Base-by-base conservation (phyloP, 92 coral and sea anemone genomes). In the Zoanthus solanderi region DNA sequence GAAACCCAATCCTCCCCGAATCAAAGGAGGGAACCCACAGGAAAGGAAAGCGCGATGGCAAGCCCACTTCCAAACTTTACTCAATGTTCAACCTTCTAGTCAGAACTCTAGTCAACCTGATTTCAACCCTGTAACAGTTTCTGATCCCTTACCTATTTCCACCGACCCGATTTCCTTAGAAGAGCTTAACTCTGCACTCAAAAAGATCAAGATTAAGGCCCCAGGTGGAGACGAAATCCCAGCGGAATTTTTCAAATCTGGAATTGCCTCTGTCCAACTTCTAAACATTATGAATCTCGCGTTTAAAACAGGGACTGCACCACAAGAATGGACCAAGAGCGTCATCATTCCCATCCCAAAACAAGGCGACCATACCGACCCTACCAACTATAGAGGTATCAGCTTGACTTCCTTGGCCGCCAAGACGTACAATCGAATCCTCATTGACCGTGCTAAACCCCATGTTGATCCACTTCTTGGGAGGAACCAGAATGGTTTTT, bases 261-360 rank as follows among this genome's bases (percentile, higher is more conserved):
- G 79, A 18, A 47, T 75, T 29, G 79, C 79, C 60, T 75, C 79
- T 75, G 31, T 15, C 30, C 30, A 75, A 18, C 60, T 75, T 10
- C 79, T 75, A 37, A 75, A 16, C 79, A 75, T 46, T 17, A 75
- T 75, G 79, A 76, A 76, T 13, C 80, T 76, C 29, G 80, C 63
- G 2, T 76, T 76, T 50, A 63, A 50, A 76, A 76, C 80, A 23
- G 80, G 80, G 16, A 50, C 16, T 76, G 80, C 65, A 76, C 80
- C 80, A 0, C 6, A 50, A 48, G 65, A 76, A 76, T 76, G 80
- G 80, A 75, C 79, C 3, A 76, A 28, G 44, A 76, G 80, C 42
- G 4, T 76, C 65, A 50, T 76, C 63, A 76, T 50, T 18, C 80
- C 79, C 63, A 75, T 76, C 56, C 57, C 78, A 14, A 73, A 73